Evolutionary conservation across 2,797 vertebrate genomes (phyloP), one percentile per base, ranked within the genome.

Genomic region (Siniperca scherzeri): DNA sequence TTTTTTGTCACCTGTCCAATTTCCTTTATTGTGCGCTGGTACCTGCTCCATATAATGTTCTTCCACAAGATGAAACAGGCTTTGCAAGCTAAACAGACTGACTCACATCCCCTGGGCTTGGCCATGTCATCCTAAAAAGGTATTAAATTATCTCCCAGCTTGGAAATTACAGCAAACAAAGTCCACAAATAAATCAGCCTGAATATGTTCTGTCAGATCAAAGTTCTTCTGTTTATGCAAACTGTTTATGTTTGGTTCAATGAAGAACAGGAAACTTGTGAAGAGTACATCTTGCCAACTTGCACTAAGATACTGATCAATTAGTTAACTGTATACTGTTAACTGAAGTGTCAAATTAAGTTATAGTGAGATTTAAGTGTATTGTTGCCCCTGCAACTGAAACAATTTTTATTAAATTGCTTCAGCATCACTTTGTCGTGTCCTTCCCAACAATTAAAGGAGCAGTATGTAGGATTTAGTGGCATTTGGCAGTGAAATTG

Each of bases 31-130:
- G 1, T 30, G 36, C 30, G 5, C 46, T 60, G 44, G 42, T 59
- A 16, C 13, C 0, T 70, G 48, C 48, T 52, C 5, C 12, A 7
- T 14, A 9, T 40, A 33, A 25, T 25, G 21, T n/a, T 82, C 19
- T 66, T 17, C 57, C 40, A 74, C 71, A 60, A 55, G 83, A 50
- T 64, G 19, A 69, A 80, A 80, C 82, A 81, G 50, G 75, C 46
- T 71, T 59, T 57, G 9, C 46, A 38, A 55, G 36, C 30, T 44
- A 55, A 69, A 79, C 42, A 71, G 7, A 42, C n/a, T 78, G 64
- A 89, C 21, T 83, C 60, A 83, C 25, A 55, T 65, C 42, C 52
- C 52, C 25, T n/a, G 55, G 80, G 70, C 46, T 78, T 40, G 25
- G 71, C 38, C n/a, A 5, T 69, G 40, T 65, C 46, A 44, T 77